Conservation (phyloP, 2,797 vertebrate genomes). For the Moxostoma hubbsi region DNA sequence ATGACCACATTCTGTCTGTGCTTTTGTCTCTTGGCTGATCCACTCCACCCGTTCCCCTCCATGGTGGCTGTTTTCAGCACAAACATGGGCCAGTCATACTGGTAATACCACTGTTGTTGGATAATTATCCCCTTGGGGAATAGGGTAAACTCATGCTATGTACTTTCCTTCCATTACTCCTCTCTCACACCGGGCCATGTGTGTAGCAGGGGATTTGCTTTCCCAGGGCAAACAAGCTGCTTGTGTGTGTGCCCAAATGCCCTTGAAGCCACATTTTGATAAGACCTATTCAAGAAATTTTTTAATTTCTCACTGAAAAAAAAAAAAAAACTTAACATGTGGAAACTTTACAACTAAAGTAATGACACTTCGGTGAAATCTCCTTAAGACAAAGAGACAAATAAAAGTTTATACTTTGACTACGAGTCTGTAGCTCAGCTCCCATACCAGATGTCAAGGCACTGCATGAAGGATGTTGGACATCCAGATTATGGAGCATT, state of each 20-base stretch:
- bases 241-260: slow-evolving; percentile 18
- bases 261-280: slow-evolving; percentile 23
- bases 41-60: slow-evolving; percentile 10
- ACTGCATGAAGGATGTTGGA: slow-evolving; percentile 58
- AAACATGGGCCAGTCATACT: slow-evolving; percentile 71
- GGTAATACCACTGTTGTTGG: slow-evolving; percentile 76
- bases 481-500: slow-evolving; percentile 59
- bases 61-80: slow-evolving; percentile 70
- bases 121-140: slow-evolving; percentile 79
- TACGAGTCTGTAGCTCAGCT: slow-evolving; percentile 27
- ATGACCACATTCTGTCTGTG: slow-evolving; percentile 65
- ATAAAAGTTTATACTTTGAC: slow-evolving; percentile 54
- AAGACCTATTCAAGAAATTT: slow-evolving; percentile 26
- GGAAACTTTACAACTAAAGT: slow-evolving; percentile 41
- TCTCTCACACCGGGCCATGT: background rate
- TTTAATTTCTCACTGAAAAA: slow-evolving; percentile 27
- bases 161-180: slow-evolving; percentile 16
- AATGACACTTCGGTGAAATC: slow-evolving; percentile 43
- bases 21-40: slow-evolving; percentile 66
- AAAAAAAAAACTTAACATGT: slow-evolving; percentile 25
- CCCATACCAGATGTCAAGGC: slow-evolving; percentile 61
- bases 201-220: background rate
- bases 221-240: slow-evolving; percentile 11
- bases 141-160: slow-evolving; percentile 63
- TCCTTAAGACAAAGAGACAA: slow-evolving; percentile 50